Evolutionary conservation across 1,140 invertebrate species (phyloP).

Genomic region (Rhynchophorus ferrugineus): DNA sequence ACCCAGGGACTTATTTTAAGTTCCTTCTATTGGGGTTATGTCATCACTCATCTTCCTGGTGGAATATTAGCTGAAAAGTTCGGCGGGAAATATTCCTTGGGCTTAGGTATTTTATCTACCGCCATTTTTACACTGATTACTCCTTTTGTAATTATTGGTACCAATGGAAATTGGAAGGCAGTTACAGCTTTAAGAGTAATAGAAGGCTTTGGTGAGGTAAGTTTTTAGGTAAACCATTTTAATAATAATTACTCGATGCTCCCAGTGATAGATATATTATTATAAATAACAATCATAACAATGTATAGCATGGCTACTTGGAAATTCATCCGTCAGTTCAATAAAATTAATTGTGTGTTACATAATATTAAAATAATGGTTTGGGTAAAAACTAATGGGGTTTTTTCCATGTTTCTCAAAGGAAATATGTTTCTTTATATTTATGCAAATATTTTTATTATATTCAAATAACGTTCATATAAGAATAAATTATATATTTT

Average conservation of each 20-base stretch:
- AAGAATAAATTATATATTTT: no score
- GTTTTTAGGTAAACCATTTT: no score
- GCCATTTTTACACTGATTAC: constrained; percentile 67
- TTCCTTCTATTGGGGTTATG: constrained; percentile 69
- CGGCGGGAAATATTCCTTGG: constrained; percentile 68
- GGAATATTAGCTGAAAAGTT: constrained; percentile 67
- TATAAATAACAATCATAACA: neutral
- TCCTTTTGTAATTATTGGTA: constrained; percentile 54
- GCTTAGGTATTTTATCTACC: constrained; percentile 62
- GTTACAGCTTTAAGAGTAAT: constrained; percentile 58
- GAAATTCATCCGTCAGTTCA: no score
- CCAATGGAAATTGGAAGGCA: constrained; percentile 44
- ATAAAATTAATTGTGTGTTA: no score
- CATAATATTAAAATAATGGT: no score
- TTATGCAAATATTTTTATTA: no score
- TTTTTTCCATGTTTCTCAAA: no score
- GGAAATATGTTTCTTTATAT: no score
- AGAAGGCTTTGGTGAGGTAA: constrained; percentile 62
- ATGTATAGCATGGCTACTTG: neutral
- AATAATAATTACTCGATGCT: no score
- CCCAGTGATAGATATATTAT: no score
- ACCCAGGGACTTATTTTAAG: constrained; percentile 58
- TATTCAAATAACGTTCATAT: no score
- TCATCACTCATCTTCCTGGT: constrained; percentile 65
- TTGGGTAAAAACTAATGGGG: no score